Conservation (phyloP, 2,888 invertebrate species). For the Chrysolina oricalcia region DNA sequence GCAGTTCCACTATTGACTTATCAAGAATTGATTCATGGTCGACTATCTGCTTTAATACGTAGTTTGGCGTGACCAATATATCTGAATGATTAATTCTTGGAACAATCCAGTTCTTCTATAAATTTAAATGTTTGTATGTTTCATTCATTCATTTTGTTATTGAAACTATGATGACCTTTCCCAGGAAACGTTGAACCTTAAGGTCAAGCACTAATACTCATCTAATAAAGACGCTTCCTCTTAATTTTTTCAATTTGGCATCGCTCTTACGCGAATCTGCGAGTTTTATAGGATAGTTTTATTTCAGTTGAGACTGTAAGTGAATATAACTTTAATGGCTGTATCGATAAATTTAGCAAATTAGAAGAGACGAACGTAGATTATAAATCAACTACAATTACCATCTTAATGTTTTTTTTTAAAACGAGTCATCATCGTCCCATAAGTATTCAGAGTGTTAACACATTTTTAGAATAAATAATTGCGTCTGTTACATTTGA, state of each 20-base stretch:
- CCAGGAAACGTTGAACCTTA: not conserved
- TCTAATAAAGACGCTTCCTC: slow-evolving; percentile 4
- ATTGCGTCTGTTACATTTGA: slow-evolving; percentile 34
- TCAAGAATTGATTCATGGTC: not conserved
- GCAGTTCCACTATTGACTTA: not conserved
- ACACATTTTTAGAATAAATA: not conserved
- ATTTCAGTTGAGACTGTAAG: not conserved
- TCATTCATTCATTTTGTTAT: slow-evolving; percentile 12
- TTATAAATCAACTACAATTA: not conserved
- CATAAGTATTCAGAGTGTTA: not conserved
- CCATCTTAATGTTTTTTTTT: not conserved
- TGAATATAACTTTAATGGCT: too few species aligned
- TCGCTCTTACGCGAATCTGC: not conserved
- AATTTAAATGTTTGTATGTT: not conserved
- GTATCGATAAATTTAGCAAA: not conserved
- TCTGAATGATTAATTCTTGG: not conserved
- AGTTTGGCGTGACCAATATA: not conserved
- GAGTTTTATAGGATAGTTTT: not conserved
- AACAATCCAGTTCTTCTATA: not conserved
- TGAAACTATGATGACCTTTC: slow-evolving; percentile 13
- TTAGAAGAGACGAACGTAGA: not conserved
- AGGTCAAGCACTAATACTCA: slow-evolving; percentile 14
- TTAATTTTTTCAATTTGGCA: slow-evolving; percentile 16
- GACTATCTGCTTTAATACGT: not conserved
- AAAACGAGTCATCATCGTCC: not conserved